Base-by-base conservation (phyloP, 2,113 vertebrate species). In the Podarcis raffonei region DNA sequence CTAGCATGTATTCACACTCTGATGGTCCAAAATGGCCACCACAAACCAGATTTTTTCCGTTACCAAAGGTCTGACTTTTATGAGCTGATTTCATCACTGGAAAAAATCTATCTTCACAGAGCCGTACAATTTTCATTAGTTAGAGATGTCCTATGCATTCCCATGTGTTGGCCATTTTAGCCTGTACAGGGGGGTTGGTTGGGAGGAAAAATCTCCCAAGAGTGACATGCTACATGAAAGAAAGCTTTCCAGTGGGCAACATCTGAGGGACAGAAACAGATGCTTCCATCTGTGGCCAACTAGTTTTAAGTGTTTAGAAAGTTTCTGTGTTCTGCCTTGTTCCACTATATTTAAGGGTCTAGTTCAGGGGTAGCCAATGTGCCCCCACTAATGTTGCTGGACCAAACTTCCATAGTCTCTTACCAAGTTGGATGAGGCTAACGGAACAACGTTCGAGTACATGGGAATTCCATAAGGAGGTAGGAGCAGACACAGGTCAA, bases 11-110 rank as follows among this genome's bases (percentile, higher is more conserved):
- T 88, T 74, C 71, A 5, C 0, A 0, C 39, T 27, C 22, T 18
- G 25, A 53, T 18, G 87, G 48, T 81, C 81, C 84, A 20, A 74
- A 92, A 78, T 39, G 71, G 30, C 5, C 79, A 75, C 59, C 65
- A 57, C 3, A 57, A 92, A 92, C 48, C 13, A 86, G 27, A 83
- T 88, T 89, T 94, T 68, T 81, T 8, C 84, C 78, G 27, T 77
- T 83, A 71, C 11, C 42, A 6, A 27, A 22, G 25, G 66, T 42
- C 66, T 62, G 32, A 42, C 27, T 77, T 62, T n/a, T 59, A 75
- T 62, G 69, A 76, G 3, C 42, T 76, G 48, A 82, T 69, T 79
- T 42, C 65, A 11, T 57, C 65, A 62, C 30, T 18, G 23, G 53
- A 62, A 66, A 62, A 69, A 77, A 90, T 77, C 12, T 83, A 62